Evolutionary conservation across 1,140 invertebrate genomes (phyloP), one percentile per base, ranked within the genome.

Genomic region (Sycophaga agraensis): DNA sequence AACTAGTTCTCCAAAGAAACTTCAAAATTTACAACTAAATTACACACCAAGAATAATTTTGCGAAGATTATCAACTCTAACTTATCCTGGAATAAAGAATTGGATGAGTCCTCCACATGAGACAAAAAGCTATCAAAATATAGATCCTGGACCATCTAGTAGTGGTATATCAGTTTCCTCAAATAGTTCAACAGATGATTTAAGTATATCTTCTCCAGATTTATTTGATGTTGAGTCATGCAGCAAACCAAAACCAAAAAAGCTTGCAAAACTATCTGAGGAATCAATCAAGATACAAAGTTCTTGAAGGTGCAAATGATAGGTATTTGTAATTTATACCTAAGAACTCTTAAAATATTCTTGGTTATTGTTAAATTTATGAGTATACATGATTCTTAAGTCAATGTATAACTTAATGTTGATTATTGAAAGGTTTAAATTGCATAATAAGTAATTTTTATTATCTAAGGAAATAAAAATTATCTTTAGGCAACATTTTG

Each of bases 1-100:
- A 40, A 5, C 7, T 16, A 34, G 14, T 14, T 37, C 54, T 16
- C 49, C 61, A 21, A 53, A 16, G n/a, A 53, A 58, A 46, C 28
- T 63, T 49, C 37, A 58, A 42, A 39, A 51, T n/a, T 16, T 63
- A 11, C 26, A 45, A 8, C 24, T 57, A 6, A 31, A 14, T 11
- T 16, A 16, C 51, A 6, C 45, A 8, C 70, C 72, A 6, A 68
- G 49, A 59, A 58, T 78, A 55, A 55, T 70, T 35, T 54, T 77
- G 1, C 48, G 70, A 2, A 67, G 73, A 70, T 24, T 74, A 40
- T 69, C 74, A 1, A 65, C 64, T 28, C 59, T 71, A 14, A 70
- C 66, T 24, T 69, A 73, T 64, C 64, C 65, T 14, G 57, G 60
- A 21, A 48, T 28, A 59, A 39, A 50, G 16, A 19, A 16, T 51